Conservation (phyloP, 2,797 vertebrate genomes). For the Taenioides sp. region DNA sequence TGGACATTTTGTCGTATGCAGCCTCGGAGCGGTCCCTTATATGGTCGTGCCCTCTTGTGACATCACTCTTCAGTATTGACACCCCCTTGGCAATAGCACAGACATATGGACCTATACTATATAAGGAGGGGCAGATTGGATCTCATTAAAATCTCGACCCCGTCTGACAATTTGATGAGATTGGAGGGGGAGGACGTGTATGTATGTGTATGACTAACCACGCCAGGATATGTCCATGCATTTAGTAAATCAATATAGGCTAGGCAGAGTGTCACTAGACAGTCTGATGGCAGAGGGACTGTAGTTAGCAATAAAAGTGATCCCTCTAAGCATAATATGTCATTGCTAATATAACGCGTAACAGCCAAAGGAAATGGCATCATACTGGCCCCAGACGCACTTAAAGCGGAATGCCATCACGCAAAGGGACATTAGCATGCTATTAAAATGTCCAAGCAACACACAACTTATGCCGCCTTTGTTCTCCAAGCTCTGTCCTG, state of each 20-base stretch:
- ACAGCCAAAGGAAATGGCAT: slow-evolving; percentile 53
- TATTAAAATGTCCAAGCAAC: slow-evolving; percentile 6
- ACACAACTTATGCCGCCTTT: slow-evolving; percentile 12
- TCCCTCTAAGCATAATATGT: slow-evolving; percentile 54
- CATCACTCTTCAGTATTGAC: slow-evolving; percentile 32
- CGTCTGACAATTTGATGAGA: slow-evolving; percentile 52
- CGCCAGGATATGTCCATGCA: slow-evolving; percentile 47
- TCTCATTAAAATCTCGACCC: slow-evolving; percentile 66
- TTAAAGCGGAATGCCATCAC: slow-evolving; percentile 23
- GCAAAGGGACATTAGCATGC: slow-evolving; percentile 21
- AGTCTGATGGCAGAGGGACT: slow-evolving; percentile 40
- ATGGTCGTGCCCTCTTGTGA: neutral
- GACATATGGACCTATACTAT: neutral
- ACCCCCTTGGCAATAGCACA: slow-evolving; percentile 6
- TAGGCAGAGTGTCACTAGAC: slow-evolving; percentile 57
- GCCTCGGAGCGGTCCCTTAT: neutral
- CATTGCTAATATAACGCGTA: slow-evolving; percentile 53
- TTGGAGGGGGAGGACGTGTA: slow-evolving; percentile 22
- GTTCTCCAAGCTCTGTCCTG: neutral
- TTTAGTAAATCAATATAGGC: slow-evolving; percentile 69
- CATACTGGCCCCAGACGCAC: slow-evolving; percentile 27
- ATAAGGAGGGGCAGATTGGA: slow-evolving; percentile 17
- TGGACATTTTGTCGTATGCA: neutral
- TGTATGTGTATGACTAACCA: slow-evolving; percentile 22
- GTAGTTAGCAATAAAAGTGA: slow-evolving; percentile 4